Percentiles rank a stretch among this genome's conserved stretches.
These are phyloP conservation scores for Isaurus tuberculatus DNA, from an alignment of 92 coral and sea anemone genomes.

Conservation along the genomic window DNA sequence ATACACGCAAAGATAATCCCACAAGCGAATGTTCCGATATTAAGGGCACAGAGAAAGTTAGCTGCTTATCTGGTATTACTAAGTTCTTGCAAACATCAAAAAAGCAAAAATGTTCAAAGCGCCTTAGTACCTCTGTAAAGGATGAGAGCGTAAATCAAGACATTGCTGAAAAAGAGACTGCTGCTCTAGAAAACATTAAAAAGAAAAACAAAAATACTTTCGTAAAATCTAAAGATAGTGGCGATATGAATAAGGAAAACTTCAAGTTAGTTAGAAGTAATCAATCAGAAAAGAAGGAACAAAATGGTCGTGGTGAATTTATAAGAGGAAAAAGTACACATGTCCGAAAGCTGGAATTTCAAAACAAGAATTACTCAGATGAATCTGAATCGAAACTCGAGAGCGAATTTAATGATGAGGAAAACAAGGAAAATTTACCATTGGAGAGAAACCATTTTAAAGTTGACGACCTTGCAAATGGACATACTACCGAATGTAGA, in stretches of 20 bases:
- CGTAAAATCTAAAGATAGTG: not conserved
- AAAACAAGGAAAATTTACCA: conserved; percentile 40
- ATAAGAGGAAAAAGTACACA: conserved; percentile 32
- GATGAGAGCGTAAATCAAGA: not conserved
- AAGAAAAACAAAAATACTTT: conserved; percentile 9
- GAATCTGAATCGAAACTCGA: not conserved
- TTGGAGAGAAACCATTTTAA: not conserved
- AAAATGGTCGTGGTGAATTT: conserved; percentile 30
- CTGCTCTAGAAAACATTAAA: not conserved
- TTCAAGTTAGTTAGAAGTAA: not conserved
- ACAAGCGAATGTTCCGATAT: not conserved
- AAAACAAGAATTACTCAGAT: conserved; percentile 24
- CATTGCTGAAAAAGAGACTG: not conserved
- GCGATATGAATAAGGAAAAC: not conserved
- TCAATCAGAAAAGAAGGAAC: conserved; percentile 38
- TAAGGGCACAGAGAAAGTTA: not conserved
- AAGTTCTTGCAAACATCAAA: conserved; percentile 71
- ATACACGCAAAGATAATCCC: not conserved
- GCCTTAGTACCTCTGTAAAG: not conserved
- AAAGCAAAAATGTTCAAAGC: conserved; percentile 4
- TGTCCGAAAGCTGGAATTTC: conserved; percentile 74
- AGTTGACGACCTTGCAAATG: not conserved
- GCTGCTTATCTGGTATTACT: conserved; percentile 76
- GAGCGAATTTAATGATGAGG: not conserved
- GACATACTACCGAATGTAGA: not conserved